phyloP scores from a whole-genome alignment of 2,113 vertebrate genomes.

The Rattus norvegicus region DNA sequence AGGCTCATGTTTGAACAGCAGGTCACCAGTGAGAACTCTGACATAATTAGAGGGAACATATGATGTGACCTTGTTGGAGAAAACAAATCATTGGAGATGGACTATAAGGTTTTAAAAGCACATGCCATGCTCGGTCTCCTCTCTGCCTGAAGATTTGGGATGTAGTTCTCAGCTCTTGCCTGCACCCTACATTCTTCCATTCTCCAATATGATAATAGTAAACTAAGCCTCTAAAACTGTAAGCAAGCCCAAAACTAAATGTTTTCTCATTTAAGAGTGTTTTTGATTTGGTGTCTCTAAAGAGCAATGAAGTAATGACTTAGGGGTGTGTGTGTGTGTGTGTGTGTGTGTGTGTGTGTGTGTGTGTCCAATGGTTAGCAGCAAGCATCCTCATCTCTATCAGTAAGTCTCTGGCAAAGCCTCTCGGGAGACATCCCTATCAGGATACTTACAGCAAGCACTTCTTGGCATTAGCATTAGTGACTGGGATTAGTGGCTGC shows the following conservation, averaged over 20 bases:
- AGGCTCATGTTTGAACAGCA: too few relatives aligned
- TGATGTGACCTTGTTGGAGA: neutral
- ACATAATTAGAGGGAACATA: neutral
- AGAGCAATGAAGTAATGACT: neutral
- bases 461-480: too few relatives aligned
- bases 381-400: too few relatives aligned
- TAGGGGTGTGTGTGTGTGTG: neutral
- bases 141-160: neutral
- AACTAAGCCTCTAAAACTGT: neutral
- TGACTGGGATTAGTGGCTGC: too few relatives aligned
- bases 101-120: neutral
- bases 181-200: rapidly evolving
- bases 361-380: too few relatives aligned
- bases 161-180: neutral
- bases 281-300: neutral
- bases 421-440: too few relatives aligned
- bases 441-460: too few relatives aligned
- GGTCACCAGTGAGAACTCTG: neutral
- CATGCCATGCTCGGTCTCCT: neutral
- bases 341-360: neutral
- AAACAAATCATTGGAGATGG: neutral
- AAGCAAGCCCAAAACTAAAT: neutral
- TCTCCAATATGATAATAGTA: neutral
- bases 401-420: too few relatives aligned
- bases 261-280: neutral